Base-by-base conservation (phyloP, 2,888 invertebrate species). In the Eupithecia dodoneata region DNA sequence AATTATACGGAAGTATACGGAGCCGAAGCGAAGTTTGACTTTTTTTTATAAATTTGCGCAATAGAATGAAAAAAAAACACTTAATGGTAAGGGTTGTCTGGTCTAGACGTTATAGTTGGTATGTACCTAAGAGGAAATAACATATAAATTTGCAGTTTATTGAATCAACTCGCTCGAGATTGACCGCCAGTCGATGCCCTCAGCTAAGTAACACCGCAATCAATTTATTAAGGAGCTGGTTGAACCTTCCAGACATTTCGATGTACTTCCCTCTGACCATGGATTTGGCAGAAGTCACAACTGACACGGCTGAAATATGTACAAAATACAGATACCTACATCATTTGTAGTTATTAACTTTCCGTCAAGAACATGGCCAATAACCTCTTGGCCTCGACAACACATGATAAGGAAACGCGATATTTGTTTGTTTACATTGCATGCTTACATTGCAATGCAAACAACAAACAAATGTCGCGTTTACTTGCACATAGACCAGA, bases 341-440 rank as follows among this genome's bases (percentile, higher is more conserved):
- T 10, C 0, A n/a, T 65, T 12, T 13, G 15, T 15, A 42, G 41
- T 66, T 70, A 30, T 49, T 18, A 12, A 30, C 9, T 45, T 70
- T 18, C 47, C 70, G 10, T 10, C 45, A 49, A 47, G 70, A 18
- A 49, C n/a, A 70, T 69, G 69, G 69, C n/a, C 70, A 70, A 45
- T 70, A 45, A 71, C 52, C 55, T 71, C 52, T 49, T 55, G 42
- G 49, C 55, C 49, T 71, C 52, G 71, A 55, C 13, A 3, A 49
- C 41, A 7, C 45, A 49, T 10, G n/a, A 70, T 70, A 70, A 70
- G 70, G 47, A 70, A 70, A 69, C 42, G 7, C 67, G n/a, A 9
- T 45, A 44, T 69, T 70, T 49, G 47, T 70, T 70, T 70, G 18
- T 70, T 70, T 47, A 30, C 45, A 18, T 70, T 49, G 47, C 49